Conservation (phyloP, 2,797 vertebrate species). For the Morus bassanus region DNA sequence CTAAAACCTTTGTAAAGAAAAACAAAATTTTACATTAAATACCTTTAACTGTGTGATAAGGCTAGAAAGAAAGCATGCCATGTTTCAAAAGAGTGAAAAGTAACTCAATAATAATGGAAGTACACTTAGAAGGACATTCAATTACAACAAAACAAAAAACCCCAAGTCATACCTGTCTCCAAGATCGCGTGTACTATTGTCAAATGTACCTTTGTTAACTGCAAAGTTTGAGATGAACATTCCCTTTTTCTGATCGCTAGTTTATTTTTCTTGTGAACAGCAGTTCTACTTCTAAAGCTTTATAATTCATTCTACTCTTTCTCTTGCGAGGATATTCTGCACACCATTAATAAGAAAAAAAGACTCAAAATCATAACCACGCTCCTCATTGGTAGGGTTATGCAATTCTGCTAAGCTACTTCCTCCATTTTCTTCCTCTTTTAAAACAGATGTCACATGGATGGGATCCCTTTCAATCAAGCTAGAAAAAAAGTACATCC, state of each 20-base stretch:
- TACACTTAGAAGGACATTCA: neutral
- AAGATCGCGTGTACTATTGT: neutral
- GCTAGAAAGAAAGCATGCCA: constrained; percentile 38
- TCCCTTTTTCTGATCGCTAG: neutral
- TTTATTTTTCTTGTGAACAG: neutral
- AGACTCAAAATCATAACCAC: neutral
- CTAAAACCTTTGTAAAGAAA: constrained; percentile 86
- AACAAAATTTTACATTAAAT: constrained; percentile 54
- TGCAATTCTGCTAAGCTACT: neutral
- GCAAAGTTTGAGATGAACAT: neutral
- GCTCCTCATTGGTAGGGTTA: neutral
- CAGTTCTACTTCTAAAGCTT: neutral
- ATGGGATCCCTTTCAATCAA: neutral
- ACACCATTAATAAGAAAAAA: neutral
- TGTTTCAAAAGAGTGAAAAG: neutral
- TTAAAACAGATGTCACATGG: neutral
- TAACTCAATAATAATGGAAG: neutral
- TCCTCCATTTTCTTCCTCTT: neutral
- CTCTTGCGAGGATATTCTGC: neutral
- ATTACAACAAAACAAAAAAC: neutral
- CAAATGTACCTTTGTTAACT: neutral
- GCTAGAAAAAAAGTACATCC: neutral
- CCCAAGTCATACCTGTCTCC: neutral
- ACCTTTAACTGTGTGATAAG: neutral
- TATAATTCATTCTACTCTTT: neutral